These are phyloP conservation scores for Gila orcuttii DNA, from an alignment of 2,113 vertebrate species.

Conservation along the genomic window DNA sequence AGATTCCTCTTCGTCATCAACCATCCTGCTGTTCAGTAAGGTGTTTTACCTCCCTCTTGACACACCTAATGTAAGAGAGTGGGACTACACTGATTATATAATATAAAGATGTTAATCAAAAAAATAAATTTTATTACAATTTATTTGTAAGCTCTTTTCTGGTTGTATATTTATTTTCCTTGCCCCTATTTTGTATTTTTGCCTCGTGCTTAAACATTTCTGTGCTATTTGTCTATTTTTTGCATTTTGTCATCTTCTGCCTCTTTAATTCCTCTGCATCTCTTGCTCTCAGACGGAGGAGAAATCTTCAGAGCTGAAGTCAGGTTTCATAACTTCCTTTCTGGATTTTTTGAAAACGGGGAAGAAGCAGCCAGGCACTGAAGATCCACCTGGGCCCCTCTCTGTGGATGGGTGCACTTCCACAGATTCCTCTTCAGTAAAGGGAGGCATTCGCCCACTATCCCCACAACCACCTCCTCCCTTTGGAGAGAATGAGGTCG, in stretches of 20 bases:
- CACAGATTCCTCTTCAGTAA: slow-evolving; percentile 65
- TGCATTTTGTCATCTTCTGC: slow-evolving; percentile 1
- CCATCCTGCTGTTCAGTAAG: slow-evolving; percentile 67
- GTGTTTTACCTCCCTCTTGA: slow-evolving; percentile 55
- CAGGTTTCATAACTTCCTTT: slow-evolving; percentile 89
- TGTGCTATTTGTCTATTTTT: background rate
- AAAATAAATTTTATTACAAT: background rate
- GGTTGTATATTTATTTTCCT: background rate
- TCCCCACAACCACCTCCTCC: slow-evolving; percentile 61
- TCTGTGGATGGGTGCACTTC: slow-evolving; percentile 59
- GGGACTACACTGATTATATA: slow-evolving; percentile 13
- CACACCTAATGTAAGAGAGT: slow-evolving; percentile 32
- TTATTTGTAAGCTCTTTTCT: background rate
- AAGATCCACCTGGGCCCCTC: slow-evolving; percentile 41
- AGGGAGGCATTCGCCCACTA: slow-evolving; percentile 68
- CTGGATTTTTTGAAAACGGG: slow-evolving; percentile 88
- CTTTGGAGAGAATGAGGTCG: slow-evolving; percentile 69
- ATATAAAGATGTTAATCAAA: background rate
- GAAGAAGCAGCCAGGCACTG: slow-evolving; percentile 73
- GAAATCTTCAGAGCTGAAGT: slow-evolving; percentile 86
- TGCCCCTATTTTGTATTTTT: background rate
- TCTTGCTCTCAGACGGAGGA: slow-evolving; percentile 78
- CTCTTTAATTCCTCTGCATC: slow-evolving; percentile 18
- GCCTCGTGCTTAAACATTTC: background rate
- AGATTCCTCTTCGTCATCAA: slow-evolving; percentile 35